Base-by-base conservation (phyloP, 2,888 invertebrate genomes). In the Tachina lurida region DNA sequence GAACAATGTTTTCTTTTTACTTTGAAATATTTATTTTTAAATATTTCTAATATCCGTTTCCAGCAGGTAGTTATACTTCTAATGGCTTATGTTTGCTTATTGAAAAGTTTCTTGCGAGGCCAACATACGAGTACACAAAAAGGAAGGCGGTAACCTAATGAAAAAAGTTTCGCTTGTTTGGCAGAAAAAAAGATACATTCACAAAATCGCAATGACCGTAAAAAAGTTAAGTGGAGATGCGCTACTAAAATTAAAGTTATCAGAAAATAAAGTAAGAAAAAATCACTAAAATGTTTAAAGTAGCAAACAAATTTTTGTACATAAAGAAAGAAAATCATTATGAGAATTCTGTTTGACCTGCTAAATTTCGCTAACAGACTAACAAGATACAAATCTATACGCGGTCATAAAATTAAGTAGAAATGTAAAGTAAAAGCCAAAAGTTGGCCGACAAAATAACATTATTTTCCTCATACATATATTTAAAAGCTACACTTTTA, bases 321-420 rank as follows among this genome's bases (percentile, higher is more conserved):
- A 17, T 31, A 31, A 31, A 31, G 17, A 76, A 60, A 43, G 47
- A 77, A 43, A 68, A 62, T 10, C 62, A 43, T 39, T 45, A 78
- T 78, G 78, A 70, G 78, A 78, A 78, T 70, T 49, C 54, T 60
- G 31, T 78, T 70, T 71, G 63, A 79, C 62, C 62, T 54, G 63
- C 17, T 58, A 52, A 67, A 56, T 45, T 67, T 41, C 13, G 22
- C 76, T 41, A 45, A 58, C 31, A 45, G 45, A 56, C 80, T 67
- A 67, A 73, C 74, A 74, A 80, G 80, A 74, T 74, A 80, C 65
- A 65, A 80, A 80, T 67, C 74, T 60, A 81, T 74, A 74, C 60
- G 43, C 10, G 41, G 62, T 39, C 45, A 56, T 71, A 62, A 79
- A 54, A 54, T 39, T 15, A 54, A 43, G 12, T 45, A 65, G n/a